Conservation (phyloP, 1,140 invertebrate genomes). For the Sminthurinus signatus region DNA sequence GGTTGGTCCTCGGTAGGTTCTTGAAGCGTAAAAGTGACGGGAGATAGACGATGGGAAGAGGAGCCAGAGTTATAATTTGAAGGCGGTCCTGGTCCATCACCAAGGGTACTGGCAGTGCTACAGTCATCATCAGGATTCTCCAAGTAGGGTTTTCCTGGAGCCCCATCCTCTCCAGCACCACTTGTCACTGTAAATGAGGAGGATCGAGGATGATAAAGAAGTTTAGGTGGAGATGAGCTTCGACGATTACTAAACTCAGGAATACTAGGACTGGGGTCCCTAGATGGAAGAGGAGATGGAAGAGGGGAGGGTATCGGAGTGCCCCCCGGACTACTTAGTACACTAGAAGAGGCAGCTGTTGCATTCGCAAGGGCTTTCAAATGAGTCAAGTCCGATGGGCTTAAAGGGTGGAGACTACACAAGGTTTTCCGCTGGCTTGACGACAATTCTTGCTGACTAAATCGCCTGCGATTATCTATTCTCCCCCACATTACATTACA, state of each 20-base stretch:
- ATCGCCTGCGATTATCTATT: constrained; percentile 32
- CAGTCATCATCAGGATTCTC: constrained; percentile 35
- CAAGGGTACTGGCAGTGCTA: constrained; percentile 33
- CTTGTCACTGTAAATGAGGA: constrained; percentile 11
- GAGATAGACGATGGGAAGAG: constrained; percentile 27
- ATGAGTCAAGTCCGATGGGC: constrained; percentile 40
- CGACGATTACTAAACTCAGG: neutral
- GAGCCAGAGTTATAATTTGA: constrained; percentile 16
- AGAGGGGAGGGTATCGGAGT: constrained; percentile 30
- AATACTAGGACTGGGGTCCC: constrained; percentile 37
- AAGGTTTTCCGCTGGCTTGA: constrained; percentile 43
- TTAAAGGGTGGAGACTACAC: constrained; percentile 44
- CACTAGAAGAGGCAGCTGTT: constrained; percentile 21
- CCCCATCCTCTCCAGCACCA: neutral
- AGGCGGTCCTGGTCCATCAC: constrained; percentile 35
- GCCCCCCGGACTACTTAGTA: constrained; percentile 21
- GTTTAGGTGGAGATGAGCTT: constrained; percentile 20
- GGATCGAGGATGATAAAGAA: constrained; percentile 10
- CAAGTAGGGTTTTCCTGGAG: constrained; percentile 7
- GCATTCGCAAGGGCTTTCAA: constrained; percentile 37
- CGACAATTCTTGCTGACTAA: constrained; percentile 31
- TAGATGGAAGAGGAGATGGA: constrained; percentile 27
- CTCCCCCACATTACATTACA: too few species aligned
- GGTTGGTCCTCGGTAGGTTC: constrained; percentile 30
- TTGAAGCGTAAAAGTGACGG: constrained; percentile 39